A percentile compares a stretch with the other conserved stretches of the same genome.
Conservation (phyloP, 2,888 invertebrate species). For the Eupithecia centaureata region DNA sequence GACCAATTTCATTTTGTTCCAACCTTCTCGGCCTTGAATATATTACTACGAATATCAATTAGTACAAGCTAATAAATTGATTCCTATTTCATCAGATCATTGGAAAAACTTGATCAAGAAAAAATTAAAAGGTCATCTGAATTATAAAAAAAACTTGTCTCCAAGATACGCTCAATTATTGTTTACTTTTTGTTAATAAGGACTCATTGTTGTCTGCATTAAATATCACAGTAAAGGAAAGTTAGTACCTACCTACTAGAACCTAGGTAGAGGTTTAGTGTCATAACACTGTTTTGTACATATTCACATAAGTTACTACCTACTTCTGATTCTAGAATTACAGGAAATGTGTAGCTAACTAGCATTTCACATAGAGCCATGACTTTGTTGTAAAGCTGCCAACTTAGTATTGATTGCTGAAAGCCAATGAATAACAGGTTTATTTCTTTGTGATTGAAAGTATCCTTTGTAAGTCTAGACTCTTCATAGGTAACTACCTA, state of each 20-base stretch:
- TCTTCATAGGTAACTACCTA: too few relatives aligned
- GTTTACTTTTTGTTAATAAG: not conserved
- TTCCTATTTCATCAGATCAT: slow-evolving; percentile 4
- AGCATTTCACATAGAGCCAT: not conserved
- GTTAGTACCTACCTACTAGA: not conserved
- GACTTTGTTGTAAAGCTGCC: not conserved
- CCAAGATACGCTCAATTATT: not conserved
- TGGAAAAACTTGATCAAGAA: not conserved
- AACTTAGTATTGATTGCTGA: not conserved
- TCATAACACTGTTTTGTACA: not conserved
- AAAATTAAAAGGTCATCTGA: not conserved
- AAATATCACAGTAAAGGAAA: not conserved
- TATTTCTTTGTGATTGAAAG: not conserved
- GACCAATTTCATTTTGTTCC: slow-evolving; percentile 1
- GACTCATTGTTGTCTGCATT: not conserved
- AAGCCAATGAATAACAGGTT: not conserved
- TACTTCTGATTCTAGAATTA: too few relatives aligned
- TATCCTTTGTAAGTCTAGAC: not conserved
- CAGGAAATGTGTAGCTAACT: not conserved
- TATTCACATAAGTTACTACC: not conserved
- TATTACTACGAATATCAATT: slow-evolving; percentile 22
- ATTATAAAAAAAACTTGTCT: not conserved
- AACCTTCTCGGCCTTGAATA: slow-evolving; percentile 8
- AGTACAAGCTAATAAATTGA: not conserved
- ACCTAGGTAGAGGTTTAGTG: not conserved